Percentiles rank a stretch among this genome's conserved stretches.
phyloP scores from a whole-genome alignment of 2,797 vertebrate species.

The Pithecia hirsuta region DNA sequence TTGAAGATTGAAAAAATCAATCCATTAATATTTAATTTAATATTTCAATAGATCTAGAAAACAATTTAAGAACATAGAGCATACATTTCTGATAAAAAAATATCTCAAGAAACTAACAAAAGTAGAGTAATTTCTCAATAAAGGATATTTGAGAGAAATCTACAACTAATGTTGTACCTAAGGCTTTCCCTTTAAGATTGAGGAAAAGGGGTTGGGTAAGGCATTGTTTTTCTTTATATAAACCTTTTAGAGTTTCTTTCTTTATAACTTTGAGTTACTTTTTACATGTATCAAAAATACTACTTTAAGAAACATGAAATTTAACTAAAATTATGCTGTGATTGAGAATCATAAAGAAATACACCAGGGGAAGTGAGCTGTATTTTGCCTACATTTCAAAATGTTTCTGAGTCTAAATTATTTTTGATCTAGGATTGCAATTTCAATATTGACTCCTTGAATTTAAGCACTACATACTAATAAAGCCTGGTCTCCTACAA shows the following conservation, averaged over 20 bases:
- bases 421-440: not conserved
- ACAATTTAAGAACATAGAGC: not conserved
- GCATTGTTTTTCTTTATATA: not conserved
- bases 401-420: slow-evolving; percentile 2
- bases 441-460: not conserved
- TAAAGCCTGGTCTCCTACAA: not conserved
- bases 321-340: not conserved
- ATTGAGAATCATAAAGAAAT: not conserved
- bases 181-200: not conserved
- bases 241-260: not conserved
- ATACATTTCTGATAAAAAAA: not conserved
- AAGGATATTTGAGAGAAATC: not conserved
- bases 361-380: not conserved
- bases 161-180: not conserved
- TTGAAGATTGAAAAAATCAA: not conserved
- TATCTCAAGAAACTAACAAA: not conserved
- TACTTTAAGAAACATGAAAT: not conserved
- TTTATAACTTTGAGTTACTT: not conserved
- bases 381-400: not conserved
- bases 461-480: not conserved
- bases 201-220: not conserved
- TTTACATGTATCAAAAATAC: not conserved
- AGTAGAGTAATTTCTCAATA: not conserved
- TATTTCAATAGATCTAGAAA: not conserved
- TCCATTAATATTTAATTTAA: not conserved